A percentile compares a stretch with the other conserved stretches of the same genome.
Conservation (phyloP, 2,888 invertebrate genomes). For the Acanthococcus lagerstroemiae region DNA sequence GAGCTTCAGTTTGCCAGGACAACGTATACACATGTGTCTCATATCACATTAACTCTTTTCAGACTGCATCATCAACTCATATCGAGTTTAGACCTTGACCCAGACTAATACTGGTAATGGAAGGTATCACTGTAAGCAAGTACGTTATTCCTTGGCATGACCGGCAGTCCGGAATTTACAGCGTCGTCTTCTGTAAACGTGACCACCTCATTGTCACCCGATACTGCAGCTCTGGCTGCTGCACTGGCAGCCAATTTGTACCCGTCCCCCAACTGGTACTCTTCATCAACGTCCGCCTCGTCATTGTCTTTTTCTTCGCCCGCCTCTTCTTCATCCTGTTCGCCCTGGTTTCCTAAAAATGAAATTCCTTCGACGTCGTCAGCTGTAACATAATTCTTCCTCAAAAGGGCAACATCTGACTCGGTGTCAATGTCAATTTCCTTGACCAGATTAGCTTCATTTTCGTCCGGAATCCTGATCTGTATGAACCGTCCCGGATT, state of each 20-base stretch:
- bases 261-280: conserved; percentile 11
- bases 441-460: not conserved
- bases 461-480: conserved; percentile 18
- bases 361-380: not conserved
- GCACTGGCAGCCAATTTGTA: conserved; percentile 7
- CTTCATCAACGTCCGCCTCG: not conserved
- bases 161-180: not conserved
- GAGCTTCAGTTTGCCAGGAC: too few relatives aligned
- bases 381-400: not conserved
- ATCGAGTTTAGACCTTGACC: not conserved
- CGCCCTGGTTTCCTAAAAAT: not conserved
- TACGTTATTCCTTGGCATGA: not conserved
- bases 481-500: not conserved
- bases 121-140: conserved; percentile 12
- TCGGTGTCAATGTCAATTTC: conserved; percentile 17
- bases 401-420: conserved; percentile 1
- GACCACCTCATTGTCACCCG: not conserved
- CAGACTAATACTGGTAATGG: conserved; percentile 6
- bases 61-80: not conserved
- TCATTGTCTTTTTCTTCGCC: not conserved
- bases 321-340: not conserved
- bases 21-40: too few relatives aligned
- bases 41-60: not conserved
- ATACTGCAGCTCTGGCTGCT: conserved; percentile 1
- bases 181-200: not conserved